These are phyloP conservation scores for human DNA, from an alignment of 2,113 vertebrate genomes.

Conservation along the genomic window GRCh38 chr9:119334001-119334500, in stretches of 20 bases:
- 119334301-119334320: fast-evolving
- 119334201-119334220: conserved; percentile 62
- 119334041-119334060: conserved; percentile 18
- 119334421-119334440: fast-evolving
- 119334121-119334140: conserved; percentile 37
- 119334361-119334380: neutral
- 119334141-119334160: conserved; percentile 56
- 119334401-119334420: neutral
- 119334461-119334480: neutral
- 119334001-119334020: conserved; percentile 62
- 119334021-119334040: neutral
- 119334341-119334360: neutral
- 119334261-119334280: neutral
- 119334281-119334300: neutral
- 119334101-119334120: conserved; percentile 51
- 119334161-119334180: conserved; percentile 41
- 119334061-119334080: neutral
- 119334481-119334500: neutral
- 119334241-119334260: neutral
- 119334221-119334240: neutral
- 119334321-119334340: neutral
- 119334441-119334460: neutral
- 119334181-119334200: conserved; percentile 43
- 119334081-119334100: neutral
- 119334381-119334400: neutral